Evolutionary conservation across 2,888 invertebrate genomes (phyloP), one percentile per base, ranked within the genome.

Genomic region (Eulithis prunata): DNA sequence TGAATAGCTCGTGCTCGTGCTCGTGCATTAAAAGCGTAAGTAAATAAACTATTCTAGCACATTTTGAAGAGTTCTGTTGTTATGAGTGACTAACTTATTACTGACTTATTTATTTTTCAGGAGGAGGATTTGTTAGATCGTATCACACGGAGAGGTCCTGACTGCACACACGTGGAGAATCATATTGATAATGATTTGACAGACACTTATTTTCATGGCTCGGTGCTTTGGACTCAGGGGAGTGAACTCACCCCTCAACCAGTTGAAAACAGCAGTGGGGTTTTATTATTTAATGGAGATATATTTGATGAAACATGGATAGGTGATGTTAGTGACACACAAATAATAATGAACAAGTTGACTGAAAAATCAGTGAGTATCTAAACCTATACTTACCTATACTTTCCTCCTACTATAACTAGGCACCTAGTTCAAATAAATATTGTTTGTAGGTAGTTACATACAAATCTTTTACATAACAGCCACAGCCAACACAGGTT

Each of bases 221-320:
- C 94, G 71, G 96, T 98, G 7, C 90, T 99, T 57, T 98, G 98
- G 96, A 96, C 97, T 86, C 97, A 98, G 90, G 98, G 98, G 3
- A 67, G 73, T 0, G 63, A 84, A 14, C 79, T 95, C 3, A 94
- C 94, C 3, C 75, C 78, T 41, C 99, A 99, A 83, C 99, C 99
- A 0, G 60, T 94, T 36, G 94, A 95, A 82, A 86, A 87, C 10
- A 82, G 93, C 46, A 91, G 94, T 32, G 95, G 96, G 70, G 82
- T 96, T 61, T 90, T 99, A 62, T 85, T 98, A 28, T 98, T 96
- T 93, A 99, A 99, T 93, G 99, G 98, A 38, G 98, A 99, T 88
- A 94, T 98, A 72, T 98, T 96, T 89, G 95, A 93, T 74, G 82
- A 90, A 41, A 75, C 84, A 52, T 85, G 90, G 81, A 72, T 81